Conservation (phyloP, 2,797 vertebrate genomes). For the Octomys mimax region DNA sequence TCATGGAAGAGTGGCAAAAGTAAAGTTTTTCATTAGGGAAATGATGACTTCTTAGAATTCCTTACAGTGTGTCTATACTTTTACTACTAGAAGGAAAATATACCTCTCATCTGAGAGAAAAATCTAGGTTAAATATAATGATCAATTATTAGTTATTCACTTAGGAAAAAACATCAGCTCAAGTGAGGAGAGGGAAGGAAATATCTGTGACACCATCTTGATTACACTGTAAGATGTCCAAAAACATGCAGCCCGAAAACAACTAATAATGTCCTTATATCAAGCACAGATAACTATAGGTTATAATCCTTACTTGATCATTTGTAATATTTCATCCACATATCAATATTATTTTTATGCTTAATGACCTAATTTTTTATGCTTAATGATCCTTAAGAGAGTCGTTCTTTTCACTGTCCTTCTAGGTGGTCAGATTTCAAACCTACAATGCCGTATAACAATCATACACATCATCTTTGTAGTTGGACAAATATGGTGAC, state of each 20-base stretch:
- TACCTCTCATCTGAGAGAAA: neutral
- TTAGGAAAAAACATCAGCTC: neutral
- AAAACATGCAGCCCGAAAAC: neutral
- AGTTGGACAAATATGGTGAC: neutral
- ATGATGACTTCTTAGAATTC: neutral
- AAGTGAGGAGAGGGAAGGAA: neutral
- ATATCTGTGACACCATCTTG: neutral
- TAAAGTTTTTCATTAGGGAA: neutral
- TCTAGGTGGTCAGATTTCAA: neutral
- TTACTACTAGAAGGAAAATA: neutral
- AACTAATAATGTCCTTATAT: neutral
- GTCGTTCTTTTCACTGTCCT: neutral
- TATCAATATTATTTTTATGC: neutral
- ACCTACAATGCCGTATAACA: neutral
- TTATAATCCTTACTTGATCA: neutral
- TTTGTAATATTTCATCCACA: neutral
- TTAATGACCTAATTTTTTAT: neutral
- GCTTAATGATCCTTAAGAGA: neutral
- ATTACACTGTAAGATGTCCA: neutral
- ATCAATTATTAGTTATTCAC: neutral
- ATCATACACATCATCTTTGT: neutral
- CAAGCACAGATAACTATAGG: neutral
- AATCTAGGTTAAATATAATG: neutral
- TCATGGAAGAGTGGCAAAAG: neutral
- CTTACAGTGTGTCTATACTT: fast-evolving